Evolutionary conservation across 2,113 vertebrate genomes (phyloP), one percentile per base, ranked within the genome.

Genomic region (Phalacrocorax aristotelis): DNA sequence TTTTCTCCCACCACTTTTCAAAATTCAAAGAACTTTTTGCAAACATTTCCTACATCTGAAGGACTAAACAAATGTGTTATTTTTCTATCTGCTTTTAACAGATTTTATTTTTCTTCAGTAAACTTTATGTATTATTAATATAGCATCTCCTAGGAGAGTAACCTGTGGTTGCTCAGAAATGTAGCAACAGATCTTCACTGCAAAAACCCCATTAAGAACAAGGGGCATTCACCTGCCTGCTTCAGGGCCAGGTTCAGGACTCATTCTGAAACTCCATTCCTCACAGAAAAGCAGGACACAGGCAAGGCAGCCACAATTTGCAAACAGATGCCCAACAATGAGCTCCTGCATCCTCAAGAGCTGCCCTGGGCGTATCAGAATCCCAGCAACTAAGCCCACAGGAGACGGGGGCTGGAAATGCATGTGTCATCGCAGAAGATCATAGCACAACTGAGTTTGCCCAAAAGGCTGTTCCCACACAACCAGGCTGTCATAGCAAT

Each of bases 121-220:
- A 95, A 95, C 57, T 66, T 89, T 38, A 87, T 57, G 15, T 71
- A 57, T 81, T 89, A 94, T 85, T 93, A 87, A 93, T 70, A 93
- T 7, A 93, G 71, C 62, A 65, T 94, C 72, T 92, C 89, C 80
- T 93, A 89, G 60, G 83, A 94, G 91, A 97, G 74, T 66, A 92
- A 87, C 81, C 94, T 88, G 89, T 88, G 87, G 77, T 70, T 87
- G 94, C 89, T 96, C 68, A 91, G 87, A 91, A 95, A 94, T 22
- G 30, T 27, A 79, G 88, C 78, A 83, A 46, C 0, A 84, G 65
- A 65, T 70, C 78, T 85, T 42, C 57, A 52, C 80, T 46, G 64
- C 68, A 89, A 82, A 54, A 77, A 36, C 44, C 55, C 57, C 76
- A 9, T 36, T 85, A 52, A 62, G 57, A 81, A 68, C 0, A 8